Percentiles rank a stretch among this genome's conserved stretches.
phyloP scores from a whole-genome alignment of 2,797 vertebrate species.

The Rachycentron canadum region DNA sequence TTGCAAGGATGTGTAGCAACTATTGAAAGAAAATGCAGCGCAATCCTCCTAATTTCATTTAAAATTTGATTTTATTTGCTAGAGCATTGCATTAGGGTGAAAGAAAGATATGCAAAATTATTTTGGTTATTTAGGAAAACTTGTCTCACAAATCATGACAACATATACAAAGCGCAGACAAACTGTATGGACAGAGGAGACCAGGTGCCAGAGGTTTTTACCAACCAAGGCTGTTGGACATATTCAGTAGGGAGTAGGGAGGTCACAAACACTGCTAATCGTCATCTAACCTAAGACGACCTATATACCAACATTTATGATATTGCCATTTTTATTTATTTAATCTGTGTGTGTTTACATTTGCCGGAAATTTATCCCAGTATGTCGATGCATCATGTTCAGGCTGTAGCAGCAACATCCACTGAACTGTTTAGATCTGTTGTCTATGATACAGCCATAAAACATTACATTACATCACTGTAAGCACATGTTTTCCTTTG shows the following conservation, averaged over 20 bases:
- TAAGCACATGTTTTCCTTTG: slow-evolving; percentile 62
- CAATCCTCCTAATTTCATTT: no score
- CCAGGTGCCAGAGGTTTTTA: background rate
- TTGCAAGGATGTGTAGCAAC: background rate
- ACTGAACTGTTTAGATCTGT: slow-evolving; percentile 25
- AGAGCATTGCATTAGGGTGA: background rate
- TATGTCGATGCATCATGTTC: slow-evolving; percentile 18
- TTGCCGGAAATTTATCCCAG: background rate
- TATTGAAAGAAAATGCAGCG: no score
- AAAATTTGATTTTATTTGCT: background rate
- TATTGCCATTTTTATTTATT: background rate
- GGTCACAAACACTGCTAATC: background rate
- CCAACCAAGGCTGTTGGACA: background rate
- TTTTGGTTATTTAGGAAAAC: background rate
- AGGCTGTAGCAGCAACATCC: slow-evolving; percentile 26
- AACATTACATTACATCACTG: slow-evolving; percentile 48
- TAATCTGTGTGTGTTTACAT: background rate
- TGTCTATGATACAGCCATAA: slow-evolving; percentile 43
- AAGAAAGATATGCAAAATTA: background rate
- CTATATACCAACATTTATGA: background rate
- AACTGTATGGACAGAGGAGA: background rate
- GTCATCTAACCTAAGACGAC: background rate
- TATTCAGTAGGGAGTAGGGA: background rate
- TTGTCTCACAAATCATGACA: background rate
- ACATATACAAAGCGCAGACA: background rate